Percentiles rank a stretch among this genome's conserved stretches.
phyloP scores from a whole-genome alignment of 2,797 vertebrate species.

The Diplodus puntazzo region DNA sequence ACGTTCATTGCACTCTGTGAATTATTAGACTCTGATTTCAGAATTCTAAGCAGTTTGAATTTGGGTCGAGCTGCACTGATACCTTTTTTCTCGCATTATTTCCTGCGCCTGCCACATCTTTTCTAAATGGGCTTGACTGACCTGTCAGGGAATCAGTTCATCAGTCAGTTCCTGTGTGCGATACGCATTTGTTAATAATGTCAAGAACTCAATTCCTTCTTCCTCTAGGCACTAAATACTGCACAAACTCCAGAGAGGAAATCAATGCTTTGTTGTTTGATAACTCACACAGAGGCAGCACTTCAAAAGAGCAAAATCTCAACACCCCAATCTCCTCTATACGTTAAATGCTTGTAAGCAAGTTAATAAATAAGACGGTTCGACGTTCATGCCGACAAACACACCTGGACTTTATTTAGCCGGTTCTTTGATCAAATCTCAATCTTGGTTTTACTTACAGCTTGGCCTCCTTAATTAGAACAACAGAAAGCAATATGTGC shows the following conservation, averaged over 20 bases:
- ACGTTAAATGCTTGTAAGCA: conserved; percentile 23
- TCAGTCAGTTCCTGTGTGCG: conserved; percentile 41
- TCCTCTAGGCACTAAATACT: conserved; percentile 47
- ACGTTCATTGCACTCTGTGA: conserved; percentile 45
- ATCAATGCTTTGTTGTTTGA: conserved; percentile 45
- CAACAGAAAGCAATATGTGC: neutral
- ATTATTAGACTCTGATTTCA: conserved; percentile 50
- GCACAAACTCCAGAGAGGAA: conserved; percentile 31
- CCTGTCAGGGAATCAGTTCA: conserved; percentile 46
- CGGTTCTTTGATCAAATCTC: neutral
- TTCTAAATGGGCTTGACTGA: conserved; percentile 43
- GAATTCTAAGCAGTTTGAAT: conserved; percentile 31
- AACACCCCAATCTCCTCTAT: neutral
- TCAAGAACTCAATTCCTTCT: conserved; percentile 46
- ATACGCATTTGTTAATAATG: conserved; percentile 52
- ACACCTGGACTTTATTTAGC: neutral
- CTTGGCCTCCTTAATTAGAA: neutral
- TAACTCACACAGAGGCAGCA: conserved; percentile 32
- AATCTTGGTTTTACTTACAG: neutral
- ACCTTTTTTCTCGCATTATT: conserved; percentile 36
- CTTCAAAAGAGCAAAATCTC: conserved; percentile 39
- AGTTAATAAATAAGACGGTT: conserved; percentile 20
- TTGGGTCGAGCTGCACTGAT: conserved; percentile 37
- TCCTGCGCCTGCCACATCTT: conserved; percentile 5
- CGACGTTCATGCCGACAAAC: conserved; percentile 12